Conservation (phyloP, 2,113 vertebrate genomes). For the Malurus alboscapulatus region DNA sequence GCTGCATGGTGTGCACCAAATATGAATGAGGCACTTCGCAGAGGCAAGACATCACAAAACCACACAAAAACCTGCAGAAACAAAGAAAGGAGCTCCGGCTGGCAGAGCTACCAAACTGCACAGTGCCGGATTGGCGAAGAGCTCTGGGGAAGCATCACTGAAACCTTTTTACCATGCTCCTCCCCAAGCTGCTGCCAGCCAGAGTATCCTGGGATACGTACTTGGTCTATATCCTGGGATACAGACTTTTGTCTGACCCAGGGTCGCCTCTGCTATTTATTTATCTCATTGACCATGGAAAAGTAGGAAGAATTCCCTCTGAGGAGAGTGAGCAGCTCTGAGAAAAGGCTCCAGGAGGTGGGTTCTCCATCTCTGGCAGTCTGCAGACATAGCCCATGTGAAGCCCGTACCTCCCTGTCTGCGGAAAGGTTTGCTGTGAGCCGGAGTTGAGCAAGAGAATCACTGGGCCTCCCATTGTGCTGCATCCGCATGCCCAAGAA, state of each 20-base stretch:
- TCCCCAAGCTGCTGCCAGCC: neutral
- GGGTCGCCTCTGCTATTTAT: neutral
- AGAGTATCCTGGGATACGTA: neutral
- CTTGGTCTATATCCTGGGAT: too few relatives aligned
- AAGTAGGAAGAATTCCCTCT: neutral
- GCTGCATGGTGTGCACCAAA: neutral
- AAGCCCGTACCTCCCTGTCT: neutral
- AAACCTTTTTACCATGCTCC: neutral
- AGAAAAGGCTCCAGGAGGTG: neutral
- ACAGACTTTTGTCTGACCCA: neutral
- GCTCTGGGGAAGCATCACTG: neutral
- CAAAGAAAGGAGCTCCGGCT: neutral
- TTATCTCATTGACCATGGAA: neutral
- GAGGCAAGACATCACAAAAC: neutral
- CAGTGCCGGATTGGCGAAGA: accelerated
- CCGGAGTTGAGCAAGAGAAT: neutral
- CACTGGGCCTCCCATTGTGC: accelerated
- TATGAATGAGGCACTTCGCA: accelerated
- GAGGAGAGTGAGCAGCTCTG: neutral
- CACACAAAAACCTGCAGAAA: neutral
- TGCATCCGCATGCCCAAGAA: neutral
- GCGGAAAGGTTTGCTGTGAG: neutral
- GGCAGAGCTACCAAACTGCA: neutral
- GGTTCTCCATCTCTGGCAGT: neutral
- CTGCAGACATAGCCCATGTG: neutral